phyloP scores from a whole-genome alignment of 2,797 vertebrate genomes.

The Selene dorsalis region DNA sequence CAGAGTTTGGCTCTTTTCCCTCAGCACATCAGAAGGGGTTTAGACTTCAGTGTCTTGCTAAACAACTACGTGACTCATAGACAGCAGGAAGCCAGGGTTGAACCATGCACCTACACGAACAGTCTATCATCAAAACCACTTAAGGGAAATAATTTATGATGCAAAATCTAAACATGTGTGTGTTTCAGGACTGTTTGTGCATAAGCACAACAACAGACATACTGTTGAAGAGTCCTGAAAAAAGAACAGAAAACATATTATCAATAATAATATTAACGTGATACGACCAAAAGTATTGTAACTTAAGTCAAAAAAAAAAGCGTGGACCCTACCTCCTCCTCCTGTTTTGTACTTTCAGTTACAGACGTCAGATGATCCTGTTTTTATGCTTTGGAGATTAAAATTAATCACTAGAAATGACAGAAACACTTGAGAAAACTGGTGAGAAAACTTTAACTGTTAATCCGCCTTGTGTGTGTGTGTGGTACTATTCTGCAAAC shows the following conservation, averaged over 20 bases:
- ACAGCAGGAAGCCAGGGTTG: background rate
- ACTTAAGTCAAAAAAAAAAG: background rate
- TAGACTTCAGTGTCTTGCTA: background rate
- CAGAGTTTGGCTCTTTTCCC: background rate
- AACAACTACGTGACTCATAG: background rate
- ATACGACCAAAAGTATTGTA: background rate
- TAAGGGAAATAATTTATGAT: background rate
- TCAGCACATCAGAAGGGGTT: background rate
- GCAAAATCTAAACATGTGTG: background rate
- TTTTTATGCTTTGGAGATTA: slow-evolving; percentile 1
- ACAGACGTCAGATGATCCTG: background rate
- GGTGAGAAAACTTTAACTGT: slow-evolving; percentile 13
- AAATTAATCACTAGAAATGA: slow-evolving; percentile 1
- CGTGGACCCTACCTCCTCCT: background rate
- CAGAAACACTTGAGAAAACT: slow-evolving; percentile 5
- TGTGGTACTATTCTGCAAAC: slow-evolving; percentile 31
- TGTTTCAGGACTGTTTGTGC: background rate
- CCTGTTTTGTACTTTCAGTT: background rate
- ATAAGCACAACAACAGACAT: background rate
- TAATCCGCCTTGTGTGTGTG: slow-evolving; percentile 18
- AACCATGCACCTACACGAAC: background rate
- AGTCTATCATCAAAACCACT: background rate
- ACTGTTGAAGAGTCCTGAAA: background rate
- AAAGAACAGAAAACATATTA: no score
- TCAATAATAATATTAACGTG: no score